Percentiles rank a stretch among this genome's conserved stretches.
phyloP scores from a whole-genome alignment of 2,797 vertebrate genomes.

The Glyptemys insculpta region DNA sequence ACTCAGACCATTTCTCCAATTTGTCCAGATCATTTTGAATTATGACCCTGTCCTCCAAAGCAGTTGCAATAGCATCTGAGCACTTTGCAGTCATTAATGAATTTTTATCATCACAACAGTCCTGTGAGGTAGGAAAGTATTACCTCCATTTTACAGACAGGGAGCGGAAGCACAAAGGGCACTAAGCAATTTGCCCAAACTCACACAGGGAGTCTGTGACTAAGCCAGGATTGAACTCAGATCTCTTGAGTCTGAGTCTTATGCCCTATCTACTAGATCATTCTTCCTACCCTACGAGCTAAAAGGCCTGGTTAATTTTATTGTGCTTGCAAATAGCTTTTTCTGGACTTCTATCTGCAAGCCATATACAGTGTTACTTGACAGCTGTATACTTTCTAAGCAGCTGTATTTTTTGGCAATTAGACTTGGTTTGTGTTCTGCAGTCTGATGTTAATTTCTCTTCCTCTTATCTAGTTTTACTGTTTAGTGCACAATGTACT shows the following conservation, averaged over 20 bases:
- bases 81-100: neutral
- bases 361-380: neutral
- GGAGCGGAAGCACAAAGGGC: neutral
- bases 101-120: neutral
- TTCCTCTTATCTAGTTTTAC: neutral
- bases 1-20: too few species aligned
- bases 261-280: neutral
- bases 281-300: neutral
- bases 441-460: neutral
- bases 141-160: neutral
- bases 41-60: too few species aligned
- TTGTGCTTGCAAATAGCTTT: neutral
- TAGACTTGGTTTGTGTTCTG: neutral
- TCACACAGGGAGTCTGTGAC: neutral
- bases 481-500: neutral
- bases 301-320: neutral
- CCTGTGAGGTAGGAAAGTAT: neutral
- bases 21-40: too few species aligned
- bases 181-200: neutral
- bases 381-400: neutral
- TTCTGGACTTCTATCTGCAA: neutral
- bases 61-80: neutral
- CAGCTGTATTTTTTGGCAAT: neutral
- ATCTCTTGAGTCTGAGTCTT: neutral
- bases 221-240: accelerated